phyloP scores from a whole-genome alignment of 2,113 vertebrate genomes.

The Dendropsophus ebraccatus region DNA sequence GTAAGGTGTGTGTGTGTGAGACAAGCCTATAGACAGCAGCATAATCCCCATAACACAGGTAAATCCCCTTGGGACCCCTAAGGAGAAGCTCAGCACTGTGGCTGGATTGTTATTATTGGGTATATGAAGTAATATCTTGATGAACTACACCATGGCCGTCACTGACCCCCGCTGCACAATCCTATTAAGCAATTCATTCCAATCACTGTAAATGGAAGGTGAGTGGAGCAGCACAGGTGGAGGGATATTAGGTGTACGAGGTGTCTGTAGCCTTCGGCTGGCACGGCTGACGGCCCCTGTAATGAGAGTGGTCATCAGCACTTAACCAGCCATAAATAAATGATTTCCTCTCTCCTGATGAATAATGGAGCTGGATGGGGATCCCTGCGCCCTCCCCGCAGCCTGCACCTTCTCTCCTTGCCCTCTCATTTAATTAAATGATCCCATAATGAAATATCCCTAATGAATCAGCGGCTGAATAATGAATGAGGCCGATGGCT shows the following conservation, averaged over 20 bases:
- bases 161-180: too few species aligned
- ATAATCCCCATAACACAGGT: too few species aligned
- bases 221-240: background rate
- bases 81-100: too few species aligned
- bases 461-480: constrained; percentile 76
- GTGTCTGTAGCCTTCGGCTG: background rate
- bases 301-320: constrained; percentile 31
- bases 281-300: background rate
- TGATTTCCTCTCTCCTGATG: constrained; percentile 64
- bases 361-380: constrained; percentile 42
- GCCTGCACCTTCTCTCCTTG: constrained; percentile 69
- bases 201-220: background rate
- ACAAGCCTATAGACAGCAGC: too few species aligned
- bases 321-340: constrained; percentile 58
- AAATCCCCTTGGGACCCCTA: too few species aligned
- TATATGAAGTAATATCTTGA: too few species aligned
- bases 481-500: constrained; percentile 77
- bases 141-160: too few species aligned
- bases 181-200: background rate
- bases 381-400: constrained; percentile 51
- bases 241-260: background rate
- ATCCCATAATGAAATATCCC: constrained; percentile 82
- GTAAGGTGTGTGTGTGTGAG: too few species aligned
- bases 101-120: too few species aligned
- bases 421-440: constrained; percentile 80